These are phyloP conservation scores for Meloidogyne floridensis DNA, from an alignment of 1,140 invertebrate species.

Conservation along the genomic window DNA sequence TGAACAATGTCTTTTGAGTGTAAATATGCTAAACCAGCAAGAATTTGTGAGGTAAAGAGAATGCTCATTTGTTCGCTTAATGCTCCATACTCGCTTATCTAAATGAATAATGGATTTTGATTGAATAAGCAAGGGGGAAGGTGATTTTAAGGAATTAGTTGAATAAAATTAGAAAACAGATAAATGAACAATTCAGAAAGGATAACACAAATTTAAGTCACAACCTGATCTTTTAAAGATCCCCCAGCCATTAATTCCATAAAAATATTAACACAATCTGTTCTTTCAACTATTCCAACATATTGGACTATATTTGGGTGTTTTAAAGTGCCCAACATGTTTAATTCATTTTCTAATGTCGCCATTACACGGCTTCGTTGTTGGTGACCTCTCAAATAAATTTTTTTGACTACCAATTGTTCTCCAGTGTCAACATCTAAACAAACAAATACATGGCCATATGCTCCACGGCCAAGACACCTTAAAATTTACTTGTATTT, in stretches of 20 bases:
- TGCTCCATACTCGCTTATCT: slow-evolving; percentile 54
- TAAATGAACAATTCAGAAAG: too few relatives aligned
- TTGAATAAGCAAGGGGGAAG: too few relatives aligned
- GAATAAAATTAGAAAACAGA: too few relatives aligned
- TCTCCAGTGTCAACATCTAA: slow-evolving; percentile 52
- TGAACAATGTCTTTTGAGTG: slow-evolving; percentile 44
- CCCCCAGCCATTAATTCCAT: slow-evolving; percentile 55
- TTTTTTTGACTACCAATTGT: slow-evolving; percentile 51
- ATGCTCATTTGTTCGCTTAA: slow-evolving; percentile 37
- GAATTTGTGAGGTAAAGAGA: slow-evolving; percentile 44
- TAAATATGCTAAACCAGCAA: slow-evolving; percentile 44
- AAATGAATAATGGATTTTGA: not conserved
- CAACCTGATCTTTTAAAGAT: slow-evolving; percentile 48
- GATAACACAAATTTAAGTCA: too few relatives aligned
- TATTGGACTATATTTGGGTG: slow-evolving; percentile 54
- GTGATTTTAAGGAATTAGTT: too few relatives aligned
- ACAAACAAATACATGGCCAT: slow-evolving; percentile 51
- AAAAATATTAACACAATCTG: slow-evolving; percentile 49
- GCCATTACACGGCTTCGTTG: slow-evolving; percentile 48
- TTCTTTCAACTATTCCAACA: slow-evolving; percentile 38
- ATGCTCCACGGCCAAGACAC: slow-evolving; percentile 39
- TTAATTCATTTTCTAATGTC: slow-evolving; percentile 48
- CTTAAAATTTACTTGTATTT: not conserved
- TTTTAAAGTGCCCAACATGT: slow-evolving; percentile 42
- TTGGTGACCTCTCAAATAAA: slow-evolving; percentile 33